Evolutionary conservation across 2,113 vertebrate species (phyloP).

Genomic region (Alligator sinensis): DNA sequence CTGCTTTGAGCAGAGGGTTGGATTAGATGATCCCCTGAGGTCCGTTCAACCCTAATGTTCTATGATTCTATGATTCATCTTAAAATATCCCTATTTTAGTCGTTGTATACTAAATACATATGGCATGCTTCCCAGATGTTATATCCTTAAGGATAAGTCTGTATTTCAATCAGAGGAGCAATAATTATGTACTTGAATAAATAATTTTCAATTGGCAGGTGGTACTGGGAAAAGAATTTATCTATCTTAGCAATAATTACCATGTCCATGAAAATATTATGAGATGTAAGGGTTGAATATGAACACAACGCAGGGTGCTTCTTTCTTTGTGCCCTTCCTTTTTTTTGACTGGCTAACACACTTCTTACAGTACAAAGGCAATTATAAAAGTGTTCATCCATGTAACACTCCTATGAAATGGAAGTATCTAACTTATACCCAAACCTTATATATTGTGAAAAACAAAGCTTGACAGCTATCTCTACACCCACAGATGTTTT

Average conservation of each 20-base stretch:
- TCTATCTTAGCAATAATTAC: neutral
- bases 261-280: slow-evolving; percentile 24
- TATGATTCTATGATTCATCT: neutral
- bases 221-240: slow-evolving; percentile 19
- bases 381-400: neutral
- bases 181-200: neutral
- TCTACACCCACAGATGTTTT: slow-evolving; percentile 74
- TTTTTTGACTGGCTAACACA: neutral
- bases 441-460: slow-evolving; percentile 39
- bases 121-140: neutral
- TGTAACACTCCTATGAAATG: slow-evolving; percentile 47
- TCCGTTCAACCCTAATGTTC: too few species aligned
- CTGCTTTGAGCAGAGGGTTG: too few species aligned
- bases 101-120: neutral
- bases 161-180: neutral
- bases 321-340: neutral
- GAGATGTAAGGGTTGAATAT: neutral
- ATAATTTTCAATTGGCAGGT: neutral
- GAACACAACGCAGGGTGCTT: neutral
- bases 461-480: slow-evolving; percentile 50
- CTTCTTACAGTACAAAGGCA: neutral
- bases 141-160: neutral
- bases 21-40: too few species aligned
- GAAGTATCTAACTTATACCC: neutral
- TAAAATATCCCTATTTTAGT: neutral